Evolutionary conservation across 1,140 invertebrate species (phyloP), one percentile per base, ranked within the genome.

Genomic region (Octopus bimaculoides): DNA sequence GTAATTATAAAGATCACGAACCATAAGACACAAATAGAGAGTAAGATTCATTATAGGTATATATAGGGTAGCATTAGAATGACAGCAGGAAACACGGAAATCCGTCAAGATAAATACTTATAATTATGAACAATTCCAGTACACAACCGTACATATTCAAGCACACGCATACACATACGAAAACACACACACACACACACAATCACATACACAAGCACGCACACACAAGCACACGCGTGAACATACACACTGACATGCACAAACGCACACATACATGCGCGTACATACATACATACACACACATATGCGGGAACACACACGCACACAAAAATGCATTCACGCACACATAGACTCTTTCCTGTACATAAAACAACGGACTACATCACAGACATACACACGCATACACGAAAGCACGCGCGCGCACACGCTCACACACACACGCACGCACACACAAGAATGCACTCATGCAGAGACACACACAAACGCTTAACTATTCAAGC

Each of bases 381-480:
- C 80, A 20, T 69, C 52, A 81, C 52, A 81, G 4, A 79, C 73
- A 80, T 71, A 75, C 96, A 97, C 83, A 97, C 96, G 88, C 96
- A 96, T 95, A 95, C 95, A 87, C 95, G 95, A 88, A 82, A 20
- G 78, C 26, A 82, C 4, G 83, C 9, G 55, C 81, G 79, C 5
- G 83, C 52, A 52, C 53, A 79, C n/a, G 54, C n/a, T 66, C 20
- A 79, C 56, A 81, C 71, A 79, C 52, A 79, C 66, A 73, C 52
- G 73, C 77, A 79, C 52, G 73, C 66, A 74, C 26, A 74, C 52
- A 83, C n/a, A 78, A 14, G 80, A 55, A 82, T n/a, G 79, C 17
- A 71, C 26, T 73, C 17, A 81, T 52, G 52, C 14, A 79, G 17
- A 79, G 17, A 79, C 66, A 79, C 52, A 81, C 55, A 80, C 61